These are phyloP conservation scores for Gallirallus australis DNA, from an alignment of 2,797 vertebrate species.

Conservation along the genomic window DNA sequence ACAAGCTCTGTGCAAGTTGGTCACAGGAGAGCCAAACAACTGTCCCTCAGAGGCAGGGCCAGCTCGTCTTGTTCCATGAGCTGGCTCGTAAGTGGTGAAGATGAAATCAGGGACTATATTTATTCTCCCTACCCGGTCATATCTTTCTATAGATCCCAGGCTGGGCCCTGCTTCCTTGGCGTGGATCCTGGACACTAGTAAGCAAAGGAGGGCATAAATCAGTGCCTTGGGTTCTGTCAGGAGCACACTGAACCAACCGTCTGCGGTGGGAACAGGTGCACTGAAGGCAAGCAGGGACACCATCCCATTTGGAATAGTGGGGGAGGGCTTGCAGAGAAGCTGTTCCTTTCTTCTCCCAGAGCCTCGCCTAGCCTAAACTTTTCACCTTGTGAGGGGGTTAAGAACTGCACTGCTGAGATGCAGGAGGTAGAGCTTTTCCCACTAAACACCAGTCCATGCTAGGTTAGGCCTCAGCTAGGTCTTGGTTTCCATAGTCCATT, in stretches of 20 bases:
- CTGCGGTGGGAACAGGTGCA: slow-evolving; percentile 83
- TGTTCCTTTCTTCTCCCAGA: neutral
- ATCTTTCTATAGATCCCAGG: slow-evolving; percentile 41
- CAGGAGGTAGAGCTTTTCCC: neutral
- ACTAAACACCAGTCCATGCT: neutral
- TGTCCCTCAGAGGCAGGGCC: neutral
- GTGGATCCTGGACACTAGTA: slow-evolving; percentile 11
- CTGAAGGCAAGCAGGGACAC: slow-evolving; percentile 60
- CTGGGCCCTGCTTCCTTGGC: slow-evolving; percentile 37
- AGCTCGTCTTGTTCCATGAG: neutral
- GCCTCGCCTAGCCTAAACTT: neutral
- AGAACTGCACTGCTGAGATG: too few relatives aligned
- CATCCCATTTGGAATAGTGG: neutral
- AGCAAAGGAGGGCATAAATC: slow-evolving; percentile 63
- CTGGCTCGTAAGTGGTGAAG: neutral
- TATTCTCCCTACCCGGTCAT: slow-evolving; percentile 1
- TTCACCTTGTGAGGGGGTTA: neutral
- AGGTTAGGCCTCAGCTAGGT: neutral
- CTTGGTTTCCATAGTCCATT: neutral
- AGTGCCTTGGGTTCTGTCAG: neutral
- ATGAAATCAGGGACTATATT: slow-evolving; percentile 76
- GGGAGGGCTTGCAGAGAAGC: neutral
- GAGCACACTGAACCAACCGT: neutral
- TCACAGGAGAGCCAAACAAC: neutral
- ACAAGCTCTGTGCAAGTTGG: neutral